Evolutionary conservation across 2,888 invertebrate genomes (phyloP), one percentile per base, ranked within the genome.

Genomic region (Campoplex capitator): DNA sequence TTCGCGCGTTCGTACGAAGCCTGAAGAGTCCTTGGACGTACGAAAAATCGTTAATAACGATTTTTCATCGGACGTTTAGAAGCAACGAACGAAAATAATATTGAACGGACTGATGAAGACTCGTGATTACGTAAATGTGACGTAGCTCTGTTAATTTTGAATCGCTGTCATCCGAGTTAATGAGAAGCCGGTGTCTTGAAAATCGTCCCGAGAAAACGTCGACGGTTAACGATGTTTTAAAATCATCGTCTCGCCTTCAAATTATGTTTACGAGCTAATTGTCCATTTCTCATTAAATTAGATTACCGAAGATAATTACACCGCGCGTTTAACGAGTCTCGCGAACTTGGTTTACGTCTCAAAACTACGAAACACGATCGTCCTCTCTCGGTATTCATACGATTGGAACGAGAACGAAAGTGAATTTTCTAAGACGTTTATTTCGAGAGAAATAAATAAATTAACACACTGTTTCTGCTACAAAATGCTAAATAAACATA

Each of bases 161-260:
- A 35, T 38, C 38, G n/a, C 32, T 35, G 58, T 74, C 18, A 11
- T 38, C 38, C 23, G 35, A 68, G 79, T 42, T 84, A 74, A 84
- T 79, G 67, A 84, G 78, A 77, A 71, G 13, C 54, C 67, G 45
- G 77, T 73, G 58, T 77, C 70, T 35, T 70, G 35, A 35, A 28
- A 28, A 67, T 38, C 18, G 67, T 67, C 8, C 35, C 51, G 73
- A 51, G 7, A 13, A 23, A 23, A 70, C 7, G 3, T 6, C 62
- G 38, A 45, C 45, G 35, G 51, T 32, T 78, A 75, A 84, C 54
- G 54, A 68, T 42, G 42, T 56, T 79, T 56, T 8, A 18, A 32
- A 56, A 67, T 74, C 54, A 23, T 68, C 35, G 23, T 79, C 18
- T 48, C 58, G 45, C 38, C 45, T 54, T 83, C 74, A 74, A 74